Conservation (phyloP, 2,888 invertebrate species). For the Isoperla grammatica region DNA sequence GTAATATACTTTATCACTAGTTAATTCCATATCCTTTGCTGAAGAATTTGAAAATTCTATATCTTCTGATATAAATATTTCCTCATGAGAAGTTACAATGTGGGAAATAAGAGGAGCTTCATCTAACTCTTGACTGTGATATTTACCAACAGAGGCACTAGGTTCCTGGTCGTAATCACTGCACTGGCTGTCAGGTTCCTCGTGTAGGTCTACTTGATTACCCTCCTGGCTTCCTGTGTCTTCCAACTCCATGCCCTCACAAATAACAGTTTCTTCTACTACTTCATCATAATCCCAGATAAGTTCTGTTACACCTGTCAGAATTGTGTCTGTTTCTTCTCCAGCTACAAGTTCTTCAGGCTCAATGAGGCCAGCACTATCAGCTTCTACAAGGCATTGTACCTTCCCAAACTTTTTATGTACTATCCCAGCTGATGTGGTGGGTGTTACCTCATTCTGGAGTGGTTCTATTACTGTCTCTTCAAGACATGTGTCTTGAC, state of each 20-base stretch:
- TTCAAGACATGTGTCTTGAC: constrained; percentile 15
- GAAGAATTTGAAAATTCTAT: too few species aligned
- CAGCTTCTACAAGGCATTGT: constrained; percentile 46
- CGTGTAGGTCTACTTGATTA: constrained; percentile 29
- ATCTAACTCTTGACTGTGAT: too few species aligned
- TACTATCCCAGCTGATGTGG: constrained; percentile 4
- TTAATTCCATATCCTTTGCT: too few species aligned
- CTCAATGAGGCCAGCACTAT: neutral
- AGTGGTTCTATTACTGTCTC: constrained; percentile 19
- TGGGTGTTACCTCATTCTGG: constrained; percentile 1
- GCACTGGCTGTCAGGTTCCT: constrained; percentile 31
- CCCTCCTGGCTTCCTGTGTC: constrained; percentile 22
- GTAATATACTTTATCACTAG: too few species aligned
- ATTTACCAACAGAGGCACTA: too few species aligned
- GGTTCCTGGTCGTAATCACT: constrained; percentile 18
- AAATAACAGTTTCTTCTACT: constrained; percentile 43
- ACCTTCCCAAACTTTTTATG: constrained; percentile 57
- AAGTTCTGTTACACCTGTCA: too few species aligned
- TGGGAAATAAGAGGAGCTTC: too few species aligned
- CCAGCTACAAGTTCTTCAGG: too few species aligned
- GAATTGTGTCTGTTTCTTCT: neutral
- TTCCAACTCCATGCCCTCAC: constrained; percentile 40
- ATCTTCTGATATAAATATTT: too few species aligned
- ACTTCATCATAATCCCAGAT: constrained; percentile 33
- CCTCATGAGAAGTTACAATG: too few species aligned